Evolutionary conservation across 1,140 invertebrate species (phyloP).

Genomic region (Zophobas morio): DNA sequence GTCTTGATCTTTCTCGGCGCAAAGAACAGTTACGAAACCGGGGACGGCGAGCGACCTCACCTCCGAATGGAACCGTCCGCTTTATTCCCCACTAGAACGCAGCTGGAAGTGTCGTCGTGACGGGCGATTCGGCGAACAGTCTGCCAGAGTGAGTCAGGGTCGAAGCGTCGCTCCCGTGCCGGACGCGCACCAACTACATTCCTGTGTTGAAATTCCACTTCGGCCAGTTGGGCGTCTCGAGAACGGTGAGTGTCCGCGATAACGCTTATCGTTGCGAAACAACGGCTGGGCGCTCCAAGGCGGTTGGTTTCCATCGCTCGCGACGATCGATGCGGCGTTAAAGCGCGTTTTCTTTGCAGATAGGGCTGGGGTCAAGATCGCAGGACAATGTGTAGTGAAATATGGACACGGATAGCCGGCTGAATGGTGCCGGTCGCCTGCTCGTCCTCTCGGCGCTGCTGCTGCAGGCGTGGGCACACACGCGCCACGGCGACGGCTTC

Average conservation of each 20-base stretch:
- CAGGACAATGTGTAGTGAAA: constrained; percentile 60
- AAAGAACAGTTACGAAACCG: constrained; percentile 30
- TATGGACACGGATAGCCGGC: constrained; percentile 61
- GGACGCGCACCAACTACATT: neutral
- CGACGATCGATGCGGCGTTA: neutral
- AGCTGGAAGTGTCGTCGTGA: constrained; percentile 34
- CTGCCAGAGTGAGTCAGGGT: constrained; percentile 1
- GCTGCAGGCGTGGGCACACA: constrained; percentile 45
- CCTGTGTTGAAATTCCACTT: neutral
- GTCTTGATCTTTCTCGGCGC: constrained; percentile 9
- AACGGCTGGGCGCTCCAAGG: neutral
- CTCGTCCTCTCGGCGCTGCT: constrained; percentile 44
- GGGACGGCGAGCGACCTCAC: constrained; percentile 14
- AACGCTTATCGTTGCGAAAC: neutral
- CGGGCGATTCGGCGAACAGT: constrained; percentile 31
- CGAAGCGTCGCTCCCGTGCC: neutral
- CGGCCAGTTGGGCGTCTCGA: neutral
- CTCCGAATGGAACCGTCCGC: constrained; percentile 38
- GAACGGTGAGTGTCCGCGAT: neutral
- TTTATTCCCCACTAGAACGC: constrained; percentile 37
- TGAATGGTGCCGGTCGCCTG: constrained; percentile 59
- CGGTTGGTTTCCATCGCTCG: neutral
- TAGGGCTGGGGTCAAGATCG: constrained; percentile 21
- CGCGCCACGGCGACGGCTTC: constrained; percentile 55
- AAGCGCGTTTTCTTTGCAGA: constrained; percentile 39